Evolutionary conservation across 2,888 invertebrate species (phyloP).

Genomic region (Saturnia pavonia): DNA sequence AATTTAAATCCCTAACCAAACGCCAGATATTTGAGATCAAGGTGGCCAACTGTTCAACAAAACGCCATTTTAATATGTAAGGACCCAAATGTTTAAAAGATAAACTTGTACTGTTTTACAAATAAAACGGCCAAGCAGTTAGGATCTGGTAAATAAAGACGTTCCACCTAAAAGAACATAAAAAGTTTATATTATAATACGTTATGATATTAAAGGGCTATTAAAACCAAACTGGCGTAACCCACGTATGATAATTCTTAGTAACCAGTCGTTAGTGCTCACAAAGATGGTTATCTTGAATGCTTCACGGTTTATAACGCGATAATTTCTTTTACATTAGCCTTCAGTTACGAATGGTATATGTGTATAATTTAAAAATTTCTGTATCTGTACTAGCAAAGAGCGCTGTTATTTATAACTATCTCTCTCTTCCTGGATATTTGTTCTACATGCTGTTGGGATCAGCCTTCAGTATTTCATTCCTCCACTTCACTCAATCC

Average conservation of each 20-base stretch:
- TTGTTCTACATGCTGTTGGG: no score
- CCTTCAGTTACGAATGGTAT: conserved; percentile 24
- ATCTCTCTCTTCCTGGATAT: no score
- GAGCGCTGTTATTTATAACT: neutral
- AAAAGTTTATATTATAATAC: neutral
- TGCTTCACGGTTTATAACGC: conserved; percentile 45
- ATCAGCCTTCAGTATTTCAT: no score
- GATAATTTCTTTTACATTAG: conserved; percentile 51
- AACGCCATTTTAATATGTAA: no score
- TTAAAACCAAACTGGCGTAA: conserved; percentile 34
- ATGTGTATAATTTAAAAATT: conserved; percentile 24
- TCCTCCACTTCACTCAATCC: no score
- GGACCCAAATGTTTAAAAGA: neutral
- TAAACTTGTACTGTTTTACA: neutral
- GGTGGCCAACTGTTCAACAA: no score
- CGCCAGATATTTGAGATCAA: no score
- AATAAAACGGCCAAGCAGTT: neutral
- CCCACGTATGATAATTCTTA: conserved; percentile 52
- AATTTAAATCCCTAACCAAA: no score
- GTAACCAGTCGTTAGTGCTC: conserved; percentile 48
- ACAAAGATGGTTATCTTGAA: conserved; percentile 44
- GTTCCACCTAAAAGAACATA: neutral
- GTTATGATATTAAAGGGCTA: conserved; percentile 12
- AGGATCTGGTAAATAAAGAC: neutral
- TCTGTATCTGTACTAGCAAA: neutral